These are phyloP conservation scores for Pocillopora grandis DNA, from an alignment of 92 coral and sea anemone genomes.

Conservation along the genomic window DNA sequence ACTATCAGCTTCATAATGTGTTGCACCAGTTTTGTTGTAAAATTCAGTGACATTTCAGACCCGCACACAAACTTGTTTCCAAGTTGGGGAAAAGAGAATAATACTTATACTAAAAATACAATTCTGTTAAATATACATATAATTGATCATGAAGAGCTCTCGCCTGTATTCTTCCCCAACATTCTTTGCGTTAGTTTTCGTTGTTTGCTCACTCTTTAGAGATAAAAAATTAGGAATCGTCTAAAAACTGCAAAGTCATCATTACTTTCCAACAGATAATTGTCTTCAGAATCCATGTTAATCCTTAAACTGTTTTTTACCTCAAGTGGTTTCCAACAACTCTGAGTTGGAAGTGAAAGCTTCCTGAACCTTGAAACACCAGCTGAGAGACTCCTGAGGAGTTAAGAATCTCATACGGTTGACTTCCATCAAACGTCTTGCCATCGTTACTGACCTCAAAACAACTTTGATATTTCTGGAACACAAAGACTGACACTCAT, in stretches of 20 bases:
- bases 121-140: too few species aligned
- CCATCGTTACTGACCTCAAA: slow-evolving; percentile 30
- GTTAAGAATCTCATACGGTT: slow-evolving; percentile 74
- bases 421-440: slow-evolving; percentile 53
- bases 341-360: slow-evolving; percentile 50
- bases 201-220: too few species aligned
- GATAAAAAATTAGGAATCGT: too few species aligned
- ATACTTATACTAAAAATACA: too few species aligned
- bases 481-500: background rate
- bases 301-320: slow-evolving; percentile 6
- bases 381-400: slow-evolving; percentile 68
- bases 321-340: slow-evolving; percentile 73
- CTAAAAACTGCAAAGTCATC: background rate
- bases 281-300: background rate
- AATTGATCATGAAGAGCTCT: too few species aligned
- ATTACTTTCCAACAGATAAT: background rate
- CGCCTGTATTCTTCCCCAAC: too few species aligned
- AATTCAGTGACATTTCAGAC: too few species aligned
- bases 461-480: slow-evolving; percentile 74
- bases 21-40: too few species aligned
- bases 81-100: too few species aligned
- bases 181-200: too few species aligned
- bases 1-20: too few species aligned
- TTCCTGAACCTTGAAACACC: slow-evolving; percentile 62
- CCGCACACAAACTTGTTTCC: too few species aligned